Conservation (phyloP, 2,113 vertebrate genomes). For the Nesogale talazaci region DNA sequence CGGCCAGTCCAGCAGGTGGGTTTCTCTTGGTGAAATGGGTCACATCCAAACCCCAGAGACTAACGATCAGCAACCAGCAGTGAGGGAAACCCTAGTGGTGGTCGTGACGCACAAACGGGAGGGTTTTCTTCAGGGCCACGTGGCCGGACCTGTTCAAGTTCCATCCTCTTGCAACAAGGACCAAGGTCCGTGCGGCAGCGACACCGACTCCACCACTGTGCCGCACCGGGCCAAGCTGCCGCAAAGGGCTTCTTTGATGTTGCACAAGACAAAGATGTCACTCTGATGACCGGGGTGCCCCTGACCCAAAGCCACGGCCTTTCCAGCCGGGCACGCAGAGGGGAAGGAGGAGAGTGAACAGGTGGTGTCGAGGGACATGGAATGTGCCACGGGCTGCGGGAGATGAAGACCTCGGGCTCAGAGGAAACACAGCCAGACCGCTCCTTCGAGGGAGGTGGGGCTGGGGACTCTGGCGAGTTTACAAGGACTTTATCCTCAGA, state of each 20-base stretch:
- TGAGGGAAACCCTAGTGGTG: neutral
- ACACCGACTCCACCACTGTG: neutral
- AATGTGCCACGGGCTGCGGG: neutral
- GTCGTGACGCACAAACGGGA: too few relatives aligned
- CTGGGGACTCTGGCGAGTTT: neutral
- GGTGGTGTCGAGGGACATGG: neutral
- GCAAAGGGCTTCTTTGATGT: neutral
- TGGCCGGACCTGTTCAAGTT: neutral
- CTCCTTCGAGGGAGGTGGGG: neutral
- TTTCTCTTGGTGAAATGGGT: too few relatives aligned
- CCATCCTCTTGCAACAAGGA: neutral
- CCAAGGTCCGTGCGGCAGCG: neutral
- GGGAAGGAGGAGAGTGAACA: neutral
- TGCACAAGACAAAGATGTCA: neutral
- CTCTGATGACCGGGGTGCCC: neutral
- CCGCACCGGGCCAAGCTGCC: neutral
- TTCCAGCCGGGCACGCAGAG: neutral
- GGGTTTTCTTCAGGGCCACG: neutral
- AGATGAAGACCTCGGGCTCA: neutral
- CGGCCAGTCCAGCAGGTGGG: neutral
- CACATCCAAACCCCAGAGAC: too few relatives aligned
- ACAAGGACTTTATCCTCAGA: neutral
- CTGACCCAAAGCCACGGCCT: neutral
- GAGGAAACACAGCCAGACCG: neutral
- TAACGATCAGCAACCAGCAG: fast-evolving